phyloP scores from a whole-genome alignment of 2,888 invertebrate genomes.

The Nowickia ferox region DNA sequence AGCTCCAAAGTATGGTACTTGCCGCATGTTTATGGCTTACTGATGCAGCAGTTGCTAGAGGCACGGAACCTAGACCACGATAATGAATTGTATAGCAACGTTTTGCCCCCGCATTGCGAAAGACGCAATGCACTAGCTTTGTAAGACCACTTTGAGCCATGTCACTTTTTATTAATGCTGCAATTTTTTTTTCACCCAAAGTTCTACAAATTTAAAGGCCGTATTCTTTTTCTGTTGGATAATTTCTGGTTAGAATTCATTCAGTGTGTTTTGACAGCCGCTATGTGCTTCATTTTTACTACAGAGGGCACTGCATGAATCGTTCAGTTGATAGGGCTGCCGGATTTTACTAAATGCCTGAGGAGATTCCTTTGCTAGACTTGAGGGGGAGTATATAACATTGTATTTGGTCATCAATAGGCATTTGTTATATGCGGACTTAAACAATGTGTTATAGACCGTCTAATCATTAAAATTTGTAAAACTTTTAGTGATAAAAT shows the following conservation, averaged over 20 bases:
- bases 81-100: constrained; percentile 16
- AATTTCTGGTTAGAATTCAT: constrained; percentile 56
- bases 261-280: constrained; percentile 57
- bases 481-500: too few relatives aligned
- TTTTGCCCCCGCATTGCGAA: constrained; percentile 16
- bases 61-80: constrained; percentile 49
- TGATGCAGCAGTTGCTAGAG: constrained; percentile 28
- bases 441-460: too few relatives aligned
- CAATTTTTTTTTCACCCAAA: constrained; percentile 39
- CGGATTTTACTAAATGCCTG: not conserved
- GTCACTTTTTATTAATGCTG: not conserved
- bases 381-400: too few relatives aligned
- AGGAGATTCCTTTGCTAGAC: too few relatives aligned
- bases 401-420: too few relatives aligned
- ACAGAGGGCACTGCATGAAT: constrained; percentile 1
- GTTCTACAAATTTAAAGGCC: constrained; percentile 38
- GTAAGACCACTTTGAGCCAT: constrained; percentile 61
- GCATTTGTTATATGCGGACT: too few relatives aligned
- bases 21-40: constrained; percentile 61
- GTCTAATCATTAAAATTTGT: too few relatives aligned
- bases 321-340: not conserved
- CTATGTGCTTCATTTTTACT: not conserved
- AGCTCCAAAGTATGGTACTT: constrained; percentile 37
- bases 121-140: constrained; percentile 30
- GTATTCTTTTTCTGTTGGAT: constrained; percentile 32